Evolutionary conservation across 2,888 invertebrate species (phyloP), one percentile per base, ranked within the genome.

Genomic region (Agrypnus murinus): DNA sequence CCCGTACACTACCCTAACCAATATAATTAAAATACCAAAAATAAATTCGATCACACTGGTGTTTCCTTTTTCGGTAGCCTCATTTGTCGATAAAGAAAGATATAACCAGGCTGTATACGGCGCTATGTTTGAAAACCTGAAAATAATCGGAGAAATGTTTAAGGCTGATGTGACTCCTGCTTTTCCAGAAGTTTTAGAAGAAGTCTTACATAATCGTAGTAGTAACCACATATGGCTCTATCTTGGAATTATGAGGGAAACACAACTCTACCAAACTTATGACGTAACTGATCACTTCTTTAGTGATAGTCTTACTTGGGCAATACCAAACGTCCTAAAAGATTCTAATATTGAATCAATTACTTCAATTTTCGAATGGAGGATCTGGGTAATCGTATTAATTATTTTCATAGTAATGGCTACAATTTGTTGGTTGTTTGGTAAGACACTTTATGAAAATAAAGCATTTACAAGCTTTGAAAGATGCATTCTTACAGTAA

Each of bases 241-340:
- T n/a, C 59, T 40, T 9, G 8, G 15, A 14, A 12, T 43, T n/a
- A 6, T 4, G 14, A 15, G 7, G 8, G 43, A 25, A 5, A 9
- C 10, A 10, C 6, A 32, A 12, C n/a, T 50, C 1, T 25, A 25
- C 4, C 5, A 8, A 7, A 14, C 25, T 31, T 59, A 43, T n/a
- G 43, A 59, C 8, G n/a, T 59, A 0, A 59, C 25, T 32, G 45
- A 25, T 1, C n/a, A 6, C 0, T 25, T 62, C 5, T 62, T 32
- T 34, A 36, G 9, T n/a, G 62, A 48, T 19, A 48, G 31, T 9
- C 9, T 50, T 0, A 32, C 46, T 17, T 62, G 62, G 62, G 31
- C 46, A n/a, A 36, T 62, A 7, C 62, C 62, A 3, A 17, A 34
- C 5, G 17, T 46, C 12, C 1, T 15, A 9, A 7, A 62, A 32